Evolutionary conservation across 2,888 invertebrate genomes (phyloP).

Genomic region (Hedya salicella): DNA sequence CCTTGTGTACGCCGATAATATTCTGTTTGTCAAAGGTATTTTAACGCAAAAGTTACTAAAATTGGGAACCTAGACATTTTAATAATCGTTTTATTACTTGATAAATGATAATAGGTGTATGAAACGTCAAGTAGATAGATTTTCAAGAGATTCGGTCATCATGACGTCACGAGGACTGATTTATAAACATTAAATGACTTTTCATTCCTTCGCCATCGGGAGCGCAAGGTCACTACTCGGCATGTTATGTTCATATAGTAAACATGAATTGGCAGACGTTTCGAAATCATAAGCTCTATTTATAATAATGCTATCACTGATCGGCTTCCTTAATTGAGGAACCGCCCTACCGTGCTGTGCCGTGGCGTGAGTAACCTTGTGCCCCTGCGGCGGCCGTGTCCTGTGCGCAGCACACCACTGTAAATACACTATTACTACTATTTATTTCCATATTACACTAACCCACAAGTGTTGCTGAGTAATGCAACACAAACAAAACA

Average conservation of each 20-base stretch:
- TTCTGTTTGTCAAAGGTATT: constrained; percentile 42
- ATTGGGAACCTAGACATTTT: not conserved
- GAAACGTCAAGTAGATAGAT: constrained; percentile 48
- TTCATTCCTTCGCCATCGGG: constrained; percentile 73
- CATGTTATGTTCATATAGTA: constrained; percentile 68
- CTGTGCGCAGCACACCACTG: not conserved
- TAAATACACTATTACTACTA: not conserved
- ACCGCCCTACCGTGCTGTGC: constrained; percentile 67
- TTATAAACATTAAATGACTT: constrained; percentile 78
- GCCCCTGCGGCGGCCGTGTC: constrained; percentile 44
- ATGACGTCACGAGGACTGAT: constrained; percentile 81
- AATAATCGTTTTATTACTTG: constrained; percentile 26
- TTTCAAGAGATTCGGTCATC: constrained; percentile 69
- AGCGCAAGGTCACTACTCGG: constrained; percentile 77
- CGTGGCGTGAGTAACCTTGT: constrained; percentile 49
- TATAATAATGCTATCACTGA: constrained; percentile 66
- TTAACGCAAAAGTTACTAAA: not conserved
- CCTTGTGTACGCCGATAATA: constrained; percentile 45
- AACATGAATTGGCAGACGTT: constrained; percentile 74
- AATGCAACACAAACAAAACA: not conserved
- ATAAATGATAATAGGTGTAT: constrained; percentile 28
- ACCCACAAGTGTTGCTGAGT: not conserved
- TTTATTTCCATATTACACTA: not conserved
- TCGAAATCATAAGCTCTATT: constrained; percentile 66
- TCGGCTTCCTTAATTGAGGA: constrained; percentile 61